Percentiles rank a stretch among this genome's conserved stretches.
phyloP scores from a whole-genome alignment of 2,797 vertebrate genomes.

The Myotis planiceps region DNA sequence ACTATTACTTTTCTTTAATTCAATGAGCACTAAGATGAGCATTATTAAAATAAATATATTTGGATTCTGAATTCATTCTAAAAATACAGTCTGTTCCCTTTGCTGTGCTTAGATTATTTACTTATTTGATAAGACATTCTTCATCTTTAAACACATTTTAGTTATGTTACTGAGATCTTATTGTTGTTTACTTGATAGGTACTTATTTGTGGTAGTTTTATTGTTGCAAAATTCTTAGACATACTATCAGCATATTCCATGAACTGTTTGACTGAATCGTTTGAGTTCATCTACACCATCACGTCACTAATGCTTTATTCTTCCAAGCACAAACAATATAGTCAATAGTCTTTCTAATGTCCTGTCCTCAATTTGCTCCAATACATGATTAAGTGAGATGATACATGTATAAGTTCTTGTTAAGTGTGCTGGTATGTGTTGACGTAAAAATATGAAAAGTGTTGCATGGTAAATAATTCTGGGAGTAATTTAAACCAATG shows the following conservation, averaged over 20 bases:
- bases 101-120: neutral
- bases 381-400: neutral
- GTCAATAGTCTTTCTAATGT: neutral
- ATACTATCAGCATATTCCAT: neutral
- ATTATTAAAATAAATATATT: conserved; percentile 31
- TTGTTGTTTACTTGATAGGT: conserved; percentile 51
- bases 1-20: conserved; percentile 14
- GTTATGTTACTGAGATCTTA: conserved; percentile 36
- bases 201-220: conserved; percentile 50
- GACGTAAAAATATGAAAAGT: neutral
- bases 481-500: conserved; percentile 9
- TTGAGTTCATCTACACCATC: neutral
- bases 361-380: neutral
- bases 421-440: neutral
- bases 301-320: neutral
- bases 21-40: neutral
- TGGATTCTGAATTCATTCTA: conserved; percentile 26
- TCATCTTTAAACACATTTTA: conserved; percentile 34
- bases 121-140: conserved; percentile 32
- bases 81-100: conserved; percentile 10
- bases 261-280: conserved; percentile 21
- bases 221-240: conserved; percentile 45
- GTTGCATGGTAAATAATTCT: conserved; percentile 31
- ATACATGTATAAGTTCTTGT: neutral
- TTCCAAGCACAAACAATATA: conserved; percentile 16